phyloP scores from a whole-genome alignment of 2,797 vertebrate species.

The Danionella dracula region DNA sequence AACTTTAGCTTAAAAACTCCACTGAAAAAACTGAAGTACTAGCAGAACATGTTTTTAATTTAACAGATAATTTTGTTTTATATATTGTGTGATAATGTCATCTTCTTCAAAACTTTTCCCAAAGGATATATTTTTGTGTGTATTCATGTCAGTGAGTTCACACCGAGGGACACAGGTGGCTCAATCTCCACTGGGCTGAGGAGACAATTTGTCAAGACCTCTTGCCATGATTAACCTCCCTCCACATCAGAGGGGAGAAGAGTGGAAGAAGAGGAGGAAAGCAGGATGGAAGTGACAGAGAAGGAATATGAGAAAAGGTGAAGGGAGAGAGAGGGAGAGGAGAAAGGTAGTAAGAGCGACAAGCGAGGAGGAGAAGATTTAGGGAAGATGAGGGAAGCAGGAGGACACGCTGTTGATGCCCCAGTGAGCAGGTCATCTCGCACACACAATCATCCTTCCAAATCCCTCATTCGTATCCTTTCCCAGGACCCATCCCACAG shows the following conservation, averaged over 20 bases:
- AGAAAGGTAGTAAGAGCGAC: slow-evolving; percentile 32
- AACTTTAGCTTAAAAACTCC: no score
- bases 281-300: slow-evolving; percentile 29
- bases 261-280: slow-evolving; percentile 23
- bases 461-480: slow-evolving; percentile 41
- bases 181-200: slow-evolving; percentile 44
- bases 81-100: not conserved
- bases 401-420: slow-evolving; percentile 37
- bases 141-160: slow-evolving; percentile 32
- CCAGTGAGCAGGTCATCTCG: slow-evolving; percentile 29
- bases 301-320: slow-evolving; percentile 30
- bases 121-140: not conserved
- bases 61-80: no score
- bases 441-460: slow-evolving; percentile 34
- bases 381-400: slow-evolving; percentile 17
- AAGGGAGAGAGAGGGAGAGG: slow-evolving; percentile 29
- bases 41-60: no score
- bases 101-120: not conserved
- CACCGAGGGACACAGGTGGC: slow-evolving; percentile 52
- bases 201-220: slow-evolving; percentile 50
- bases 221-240: slow-evolving; percentile 47
- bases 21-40: no score
- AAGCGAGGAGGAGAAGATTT: slow-evolving; percentile 22
- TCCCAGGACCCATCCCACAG: slow-evolving; percentile 50
- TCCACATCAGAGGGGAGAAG: slow-evolving; percentile 35